phyloP scores from a whole-genome alignment of 23 tunicate species.

The Ciona savignyi region DNA sequence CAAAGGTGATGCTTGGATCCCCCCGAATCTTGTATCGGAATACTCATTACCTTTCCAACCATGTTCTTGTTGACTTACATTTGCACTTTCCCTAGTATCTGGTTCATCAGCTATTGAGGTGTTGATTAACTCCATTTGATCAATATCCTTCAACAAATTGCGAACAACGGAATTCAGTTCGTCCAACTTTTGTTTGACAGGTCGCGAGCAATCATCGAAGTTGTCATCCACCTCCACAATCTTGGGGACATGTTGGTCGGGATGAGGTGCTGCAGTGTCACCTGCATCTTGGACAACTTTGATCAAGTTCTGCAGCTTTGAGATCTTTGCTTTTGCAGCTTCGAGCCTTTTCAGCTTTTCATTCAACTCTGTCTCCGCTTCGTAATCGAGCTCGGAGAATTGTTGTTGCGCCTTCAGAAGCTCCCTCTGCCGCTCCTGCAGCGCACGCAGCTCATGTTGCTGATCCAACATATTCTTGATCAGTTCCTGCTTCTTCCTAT shows the following conservation, averaged over 20 bases:
- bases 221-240: neutral
- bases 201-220: neutral
- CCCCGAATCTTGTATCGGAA: neutral
- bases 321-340: conserved; percentile 32
- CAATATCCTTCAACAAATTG: conserved; percentile 29
- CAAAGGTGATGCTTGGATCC: conserved; percentile 5
- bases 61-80: neutral
- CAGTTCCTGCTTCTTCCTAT: conserved; percentile 42
- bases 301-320: conserved; percentile 22
- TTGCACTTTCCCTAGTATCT: neutral
- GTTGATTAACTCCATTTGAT: conserved; percentile 16
- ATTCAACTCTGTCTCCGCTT: conserved; percentile 32
- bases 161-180: conserved; percentile 21
- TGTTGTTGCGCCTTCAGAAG: conserved; percentile 48
- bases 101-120: neutral
- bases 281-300: conserved; percentile 19
- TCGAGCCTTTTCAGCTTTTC: conserved; percentile 35
- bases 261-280: neutral
- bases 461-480: conserved; percentile 46
- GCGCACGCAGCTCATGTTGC: conserved; percentile 37
- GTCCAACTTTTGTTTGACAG: conserved; percentile 30
- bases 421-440: conserved; percentile 51
- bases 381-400: conserved; percentile 34
- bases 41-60: neutral
- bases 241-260: neutral